Percentiles rank a stretch among this genome's conserved stretches.
These are phyloP conservation scores for Ctenopoma multispine DNA, from an alignment of 2,797 vertebrate species.

Conservation along the genomic window DNA sequence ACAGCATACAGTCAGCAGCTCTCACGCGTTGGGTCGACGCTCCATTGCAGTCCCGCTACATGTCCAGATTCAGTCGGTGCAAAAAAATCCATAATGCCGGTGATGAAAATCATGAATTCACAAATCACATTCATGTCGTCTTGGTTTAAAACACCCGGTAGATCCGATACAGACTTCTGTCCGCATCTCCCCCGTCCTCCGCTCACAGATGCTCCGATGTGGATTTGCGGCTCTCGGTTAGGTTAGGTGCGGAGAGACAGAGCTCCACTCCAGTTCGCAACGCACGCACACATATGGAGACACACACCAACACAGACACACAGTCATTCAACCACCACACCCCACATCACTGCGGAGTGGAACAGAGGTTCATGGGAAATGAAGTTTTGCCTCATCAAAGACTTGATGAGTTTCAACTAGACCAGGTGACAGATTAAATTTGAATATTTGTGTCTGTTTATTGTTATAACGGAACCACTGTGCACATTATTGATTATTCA, in stretches of 20 bases:
- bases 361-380: conserved; percentile 74
- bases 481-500: background rate
- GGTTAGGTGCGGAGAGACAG: conserved; percentile 39
- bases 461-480: background rate
- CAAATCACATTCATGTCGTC: conserved; percentile 31
- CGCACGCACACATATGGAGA: conserved; percentile 23
- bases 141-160: conserved; percentile 3
- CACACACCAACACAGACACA: conserved; percentile 37
- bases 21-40: conserved; percentile 66
- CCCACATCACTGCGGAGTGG: conserved; percentile 81
- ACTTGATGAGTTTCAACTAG: conserved; percentile 17
- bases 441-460: background rate
- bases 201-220: conserved; percentile 65
- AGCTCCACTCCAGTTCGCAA: conserved; percentile 28
- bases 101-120: conserved; percentile 22
- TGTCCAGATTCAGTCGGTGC: conserved; percentile 44
- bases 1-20: conserved; percentile 48
- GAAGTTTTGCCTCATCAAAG: conserved; percentile 43
- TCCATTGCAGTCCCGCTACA: conserved; percentile 59
- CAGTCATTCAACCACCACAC: conserved; percentile 76
- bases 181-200: conserved; percentile 55
- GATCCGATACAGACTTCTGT: conserved; percentile 42
- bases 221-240: conserved; percentile 50
- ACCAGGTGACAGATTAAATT: background rate
- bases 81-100: conserved; percentile 29